Percentiles rank a stretch among this genome's conserved stretches.
Evolutionary conservation across 2,113 vertebrate genomes (phyloP).

Genomic region (Guaruba guarouba): DNA sequence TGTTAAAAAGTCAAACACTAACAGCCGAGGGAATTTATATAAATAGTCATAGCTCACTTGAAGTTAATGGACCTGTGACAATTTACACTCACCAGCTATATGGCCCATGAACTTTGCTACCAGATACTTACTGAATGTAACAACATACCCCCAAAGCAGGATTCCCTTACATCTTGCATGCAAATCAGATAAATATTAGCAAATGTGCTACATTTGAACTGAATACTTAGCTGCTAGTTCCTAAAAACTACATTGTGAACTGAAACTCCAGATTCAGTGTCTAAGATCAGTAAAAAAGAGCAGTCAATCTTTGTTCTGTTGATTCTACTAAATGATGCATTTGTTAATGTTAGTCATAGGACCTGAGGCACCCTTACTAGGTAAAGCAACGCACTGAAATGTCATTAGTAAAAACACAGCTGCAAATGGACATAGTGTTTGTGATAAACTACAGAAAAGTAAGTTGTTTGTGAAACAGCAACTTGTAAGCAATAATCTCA

Average conservation of each 20-base stretch:
- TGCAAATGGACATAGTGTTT: not conserved
- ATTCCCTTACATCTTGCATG: not conserved
- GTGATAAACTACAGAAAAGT: not conserved
- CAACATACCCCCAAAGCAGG: not conserved
- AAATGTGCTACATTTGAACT: not conserved
- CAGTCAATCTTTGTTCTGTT: not conserved
- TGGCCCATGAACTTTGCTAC: not conserved
- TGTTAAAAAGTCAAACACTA: not conserved
- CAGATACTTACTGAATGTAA: not conserved
- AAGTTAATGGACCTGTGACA: conserved; percentile 31
- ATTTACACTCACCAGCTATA: conserved; percentile 23
- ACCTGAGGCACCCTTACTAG: not conserved
- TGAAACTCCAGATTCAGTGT: not conserved
- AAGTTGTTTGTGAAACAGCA: not conserved
- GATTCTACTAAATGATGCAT: not conserved
- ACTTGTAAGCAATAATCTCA: not conserved
- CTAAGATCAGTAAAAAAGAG: not conserved
- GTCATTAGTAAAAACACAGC: not conserved
- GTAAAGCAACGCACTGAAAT: not conserved
- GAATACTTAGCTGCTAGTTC: not conserved
- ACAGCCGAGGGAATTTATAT: not conserved
- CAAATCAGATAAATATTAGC: not conserved
- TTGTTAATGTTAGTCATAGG: not conserved
- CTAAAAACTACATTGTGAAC: not conserved
- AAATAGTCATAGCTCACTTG: conserved; percentile 45